A percentile compares a stretch with the other conserved stretches of the same genome.
phyloP scores from a whole-genome alignment of 2,888 invertebrate species.

The Yponomeuta plumbellus region DNA sequence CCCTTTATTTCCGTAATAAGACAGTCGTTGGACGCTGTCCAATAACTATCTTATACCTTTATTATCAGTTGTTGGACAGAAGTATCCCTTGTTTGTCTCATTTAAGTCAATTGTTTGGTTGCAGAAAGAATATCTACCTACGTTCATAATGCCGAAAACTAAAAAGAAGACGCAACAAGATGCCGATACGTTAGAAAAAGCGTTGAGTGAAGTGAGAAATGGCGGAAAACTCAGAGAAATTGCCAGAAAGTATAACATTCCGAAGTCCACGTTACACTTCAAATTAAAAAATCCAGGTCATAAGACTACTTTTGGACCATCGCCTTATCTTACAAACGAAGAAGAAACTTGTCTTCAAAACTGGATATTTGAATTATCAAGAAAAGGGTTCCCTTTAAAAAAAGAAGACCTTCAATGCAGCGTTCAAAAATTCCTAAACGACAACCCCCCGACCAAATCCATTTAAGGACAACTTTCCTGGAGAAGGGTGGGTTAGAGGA shows the following conservation, averaged over 20 bases:
- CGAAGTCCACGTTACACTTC: constrained; percentile 8
- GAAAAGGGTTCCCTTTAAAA: constrained; percentile 23
- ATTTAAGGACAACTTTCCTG: constrained; percentile 24
- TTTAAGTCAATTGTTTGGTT: not conserved
- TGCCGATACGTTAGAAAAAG: not conserved
- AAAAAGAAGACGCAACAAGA: not conserved
- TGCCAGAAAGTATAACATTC: not conserved
- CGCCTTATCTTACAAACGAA: not conserved
- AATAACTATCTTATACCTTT: not conserved
- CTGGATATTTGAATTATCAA: constrained; percentile 3
- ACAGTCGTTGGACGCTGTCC: constrained; percentile 2
- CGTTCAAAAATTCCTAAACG: constrained; percentile 23
- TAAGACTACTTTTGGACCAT: constrained; percentile 5
- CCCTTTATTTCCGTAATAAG: not conserved
- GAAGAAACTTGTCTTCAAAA: constrained; percentile 9
- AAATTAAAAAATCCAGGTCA: constrained; percentile 9
- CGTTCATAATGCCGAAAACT: too few relatives aligned
- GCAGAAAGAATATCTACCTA: not conserved
- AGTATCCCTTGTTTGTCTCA: not conserved
- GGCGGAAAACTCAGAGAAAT: not conserved
- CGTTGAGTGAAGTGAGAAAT: not conserved
- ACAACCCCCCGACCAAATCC: constrained; percentile 22
- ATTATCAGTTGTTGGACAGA: not conserved
- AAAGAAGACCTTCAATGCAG: constrained; percentile 20
- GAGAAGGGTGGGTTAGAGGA: constrained; percentile 24